Base-by-base conservation (phyloP, 1,140 invertebrate species). In the Ostrea edulis region DNA sequence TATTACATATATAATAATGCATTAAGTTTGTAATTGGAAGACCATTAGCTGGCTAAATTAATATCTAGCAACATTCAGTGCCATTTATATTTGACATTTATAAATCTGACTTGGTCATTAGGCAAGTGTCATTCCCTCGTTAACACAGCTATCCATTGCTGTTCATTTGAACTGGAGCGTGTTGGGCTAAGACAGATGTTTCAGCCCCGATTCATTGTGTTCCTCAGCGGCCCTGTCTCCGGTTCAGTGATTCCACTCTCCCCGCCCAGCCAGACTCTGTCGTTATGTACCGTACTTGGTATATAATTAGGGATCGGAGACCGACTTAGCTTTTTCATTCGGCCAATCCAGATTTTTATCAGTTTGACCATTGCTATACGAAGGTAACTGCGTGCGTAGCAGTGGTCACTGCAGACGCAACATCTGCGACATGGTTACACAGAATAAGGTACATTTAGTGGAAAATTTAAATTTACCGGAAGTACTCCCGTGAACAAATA, bases 51-150 rank as follows among this genome's bases (percentile, higher is more conserved):
- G 14, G 35, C 22, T 25, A 14, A 35, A 77, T 77, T 35, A 77
- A 77, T 77, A 77, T 77, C 29, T 77, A 9, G 68, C 35, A 77
- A 77, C 68, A 77, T 77, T 77, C 8, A 77, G 68, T 29, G 68
- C 29, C 68, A 35, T 22, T 77, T 77, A 77, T 25, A 77, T 77
- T 77, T 77, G 68, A 77, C 68, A 77, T 77, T 29, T 77, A 77
- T 77, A 77, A 77, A 17, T 77, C 68, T 77, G 68, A 77, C 9
- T 77, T 77, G 68, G 68, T 77, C 68, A 77, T 77, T 77, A 77
- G 25, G 12, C 68, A 35, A 77, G 68, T 77, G 68, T 77, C 68
- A 77, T 29, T 35, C 68, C 7, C 68, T 77, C 68, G 68, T 77
- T 77, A 77, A 44, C 68, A 29, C 68, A 8, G 68, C 25, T 35